A percentile compares a stretch with the other conserved stretches of the same genome.
Conservation (phyloP, 1,140 invertebrate species). For the Platyscapa corneri region DNA sequence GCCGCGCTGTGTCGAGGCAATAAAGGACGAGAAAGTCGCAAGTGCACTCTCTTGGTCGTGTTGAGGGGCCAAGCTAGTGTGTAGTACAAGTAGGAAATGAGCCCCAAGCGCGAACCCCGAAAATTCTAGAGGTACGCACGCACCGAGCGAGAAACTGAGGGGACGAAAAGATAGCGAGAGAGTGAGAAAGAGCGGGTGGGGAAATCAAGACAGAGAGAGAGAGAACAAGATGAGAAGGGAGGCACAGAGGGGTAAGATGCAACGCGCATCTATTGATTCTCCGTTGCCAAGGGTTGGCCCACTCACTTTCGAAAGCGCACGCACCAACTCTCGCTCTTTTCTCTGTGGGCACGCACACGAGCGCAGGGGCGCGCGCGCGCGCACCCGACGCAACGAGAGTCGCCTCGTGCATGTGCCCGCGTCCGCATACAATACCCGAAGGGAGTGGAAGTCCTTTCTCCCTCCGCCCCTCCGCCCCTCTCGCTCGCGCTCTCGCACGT, state of each 20-base stretch:
- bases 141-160: not conserved
- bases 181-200: conserved; percentile 4
- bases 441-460: conserved; percentile 4
- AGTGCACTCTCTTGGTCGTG: conserved; percentile 17
- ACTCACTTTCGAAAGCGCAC: conserved; percentile 54
- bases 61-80: not conserved
- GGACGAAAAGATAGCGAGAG: not conserved
- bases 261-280: conserved; percentile 72
- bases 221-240: conserved; percentile 53
- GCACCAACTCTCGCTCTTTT: conserved; percentile 38
- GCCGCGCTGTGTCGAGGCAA: not conserved
- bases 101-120: not conserved
- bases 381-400: too few species aligned
- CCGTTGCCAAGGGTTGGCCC: conserved; percentile 51
- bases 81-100: not conserved
- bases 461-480: too few species aligned
- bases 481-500: not conserved
- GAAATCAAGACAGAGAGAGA: too few species aligned
- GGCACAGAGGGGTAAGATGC: conserved; percentile 65
- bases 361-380: too few species aligned
- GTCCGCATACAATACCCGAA: too few species aligned
- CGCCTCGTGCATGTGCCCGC: not conserved
- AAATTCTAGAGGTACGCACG: not conserved
- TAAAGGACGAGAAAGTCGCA: conserved; percentile 39
- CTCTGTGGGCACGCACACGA: conserved; percentile 1